Conservation (phyloP, 2,113 vertebrate genomes). For the Microcebus tavaratra region DNA sequence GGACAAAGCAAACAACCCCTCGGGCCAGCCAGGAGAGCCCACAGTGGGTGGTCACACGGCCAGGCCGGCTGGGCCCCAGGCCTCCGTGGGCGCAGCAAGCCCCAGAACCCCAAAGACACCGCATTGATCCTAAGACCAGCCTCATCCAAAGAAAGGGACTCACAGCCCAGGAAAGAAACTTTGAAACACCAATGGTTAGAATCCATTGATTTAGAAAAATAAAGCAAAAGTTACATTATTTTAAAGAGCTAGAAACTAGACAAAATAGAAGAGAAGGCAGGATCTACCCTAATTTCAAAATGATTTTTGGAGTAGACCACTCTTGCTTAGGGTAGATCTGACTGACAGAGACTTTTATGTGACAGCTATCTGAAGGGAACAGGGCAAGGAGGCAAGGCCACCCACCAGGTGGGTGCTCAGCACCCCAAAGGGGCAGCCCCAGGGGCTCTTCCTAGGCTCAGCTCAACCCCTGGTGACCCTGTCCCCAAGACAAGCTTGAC, state of each 20-base stretch:
- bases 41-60: not conserved
- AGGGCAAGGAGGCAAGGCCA: not conserved
- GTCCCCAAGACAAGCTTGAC: not conserved
- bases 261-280: not conserved
- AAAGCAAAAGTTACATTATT: not conserved
- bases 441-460: not conserved
- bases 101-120: not conserved
- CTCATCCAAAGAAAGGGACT: not conserved
- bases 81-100: not conserved
- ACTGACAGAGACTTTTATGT: not conserved
- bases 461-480: not conserved
- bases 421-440: not conserved
- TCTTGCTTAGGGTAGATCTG: not conserved
- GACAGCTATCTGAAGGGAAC: not conserved
- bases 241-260: not conserved
- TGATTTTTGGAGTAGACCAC: not conserved
- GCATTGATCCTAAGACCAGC: not conserved
- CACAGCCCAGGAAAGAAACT: not conserved
- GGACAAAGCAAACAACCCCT: not conserved
- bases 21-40: not conserved
- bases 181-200: not conserved
- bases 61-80: not conserved
- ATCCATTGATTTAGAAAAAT: not conserved
- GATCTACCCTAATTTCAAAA: not conserved
- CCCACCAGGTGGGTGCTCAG: not conserved